A percentile compares a stretch with the other conserved stretches of the same genome.
phyloP scores from a whole-genome alignment of 1,140 invertebrate genomes.

The Leptinotarsa lineolata region DNA sequence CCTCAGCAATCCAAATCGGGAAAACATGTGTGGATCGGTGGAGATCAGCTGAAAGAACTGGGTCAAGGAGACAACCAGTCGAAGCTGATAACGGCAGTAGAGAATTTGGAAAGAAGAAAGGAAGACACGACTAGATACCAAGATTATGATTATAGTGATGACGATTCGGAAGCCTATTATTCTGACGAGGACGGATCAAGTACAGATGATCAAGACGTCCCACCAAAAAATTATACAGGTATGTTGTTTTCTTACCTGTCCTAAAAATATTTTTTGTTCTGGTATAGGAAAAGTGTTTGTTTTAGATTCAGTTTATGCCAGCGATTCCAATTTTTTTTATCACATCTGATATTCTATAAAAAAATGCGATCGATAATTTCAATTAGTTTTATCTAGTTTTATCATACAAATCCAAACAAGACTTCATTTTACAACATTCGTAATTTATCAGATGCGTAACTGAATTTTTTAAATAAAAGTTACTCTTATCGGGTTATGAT shows the following conservation, averaged over 20 bases:
- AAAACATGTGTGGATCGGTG: conserved; percentile 65
- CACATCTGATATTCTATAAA: no score
- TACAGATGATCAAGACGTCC: conserved; percentile 62
- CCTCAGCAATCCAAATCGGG: conserved; percentile 55
- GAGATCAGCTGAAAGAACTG: conserved; percentile 60
- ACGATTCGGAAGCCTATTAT: conserved; percentile 59
- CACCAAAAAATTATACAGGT: conserved; percentile 51
- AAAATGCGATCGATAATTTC: no score
- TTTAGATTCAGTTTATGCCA: no score
- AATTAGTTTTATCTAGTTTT: no score
- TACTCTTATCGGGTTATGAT: no score
- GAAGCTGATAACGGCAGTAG: conserved; percentile 65
- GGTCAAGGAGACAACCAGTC: conserved; percentile 62
- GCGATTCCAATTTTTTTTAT: no score
- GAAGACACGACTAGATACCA: conserved; percentile 40
- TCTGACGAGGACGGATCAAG: conserved; percentile 61
- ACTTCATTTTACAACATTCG: no score
- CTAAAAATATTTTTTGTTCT: neutral
- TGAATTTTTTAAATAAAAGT: no score
- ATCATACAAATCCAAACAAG: no score
- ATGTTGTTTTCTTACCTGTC: neutral
- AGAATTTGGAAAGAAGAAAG: conserved; percentile 60
- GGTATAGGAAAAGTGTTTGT: no score
- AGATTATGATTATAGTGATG: conserved; percentile 56
- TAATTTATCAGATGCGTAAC: no score